Conservation (phyloP, 1,140 invertebrate species). For the Xylocopa sonorina region DNA sequence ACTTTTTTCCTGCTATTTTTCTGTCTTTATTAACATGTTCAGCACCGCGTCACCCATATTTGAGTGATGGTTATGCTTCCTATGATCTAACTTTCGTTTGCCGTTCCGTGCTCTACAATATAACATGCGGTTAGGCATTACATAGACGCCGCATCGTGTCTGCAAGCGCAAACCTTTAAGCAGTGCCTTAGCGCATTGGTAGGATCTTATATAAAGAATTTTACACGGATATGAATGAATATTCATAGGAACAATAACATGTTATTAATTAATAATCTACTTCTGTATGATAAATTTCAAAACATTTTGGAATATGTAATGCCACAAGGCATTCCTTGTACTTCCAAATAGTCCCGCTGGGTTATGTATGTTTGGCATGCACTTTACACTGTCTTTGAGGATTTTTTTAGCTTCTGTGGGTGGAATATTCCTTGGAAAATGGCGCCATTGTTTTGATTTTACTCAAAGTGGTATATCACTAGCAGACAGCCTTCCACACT, state of each 20-base stretch:
- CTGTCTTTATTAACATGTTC: too few relatives aligned
- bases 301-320: constrained; percentile 47
- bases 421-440: constrained; percentile 35
- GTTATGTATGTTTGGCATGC: too few relatives aligned
- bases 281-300: constrained; percentile 50
- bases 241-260: too few relatives aligned
- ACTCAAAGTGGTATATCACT: constrained; percentile 25
- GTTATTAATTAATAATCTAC: constrained; percentile 44
- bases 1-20: too few relatives aligned
- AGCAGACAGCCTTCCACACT: constrained; percentile 32
- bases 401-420: too few relatives aligned
- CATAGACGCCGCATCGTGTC: constrained; percentile 2
- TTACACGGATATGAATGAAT: too few relatives aligned
- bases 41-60: too few relatives aligned
- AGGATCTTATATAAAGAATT: too few relatives aligned
- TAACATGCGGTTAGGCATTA: constrained; percentile 10
- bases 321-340: constrained; percentile 29
- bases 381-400: too few relatives aligned
- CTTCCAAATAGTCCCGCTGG: constrained; percentile 27
- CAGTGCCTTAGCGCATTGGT: too few relatives aligned
- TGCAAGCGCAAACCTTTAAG: not conserved
- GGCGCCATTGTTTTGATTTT: constrained; percentile 36
- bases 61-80: too few relatives aligned
- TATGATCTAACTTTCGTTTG: constrained; percentile 15
- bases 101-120: constrained; percentile 14